Percentiles rank a stretch among this genome's conserved stretches.
Evolutionary conservation across 2,113 vertebrate species (phyloP).

Genomic region (Alouatta palliata): DNA sequence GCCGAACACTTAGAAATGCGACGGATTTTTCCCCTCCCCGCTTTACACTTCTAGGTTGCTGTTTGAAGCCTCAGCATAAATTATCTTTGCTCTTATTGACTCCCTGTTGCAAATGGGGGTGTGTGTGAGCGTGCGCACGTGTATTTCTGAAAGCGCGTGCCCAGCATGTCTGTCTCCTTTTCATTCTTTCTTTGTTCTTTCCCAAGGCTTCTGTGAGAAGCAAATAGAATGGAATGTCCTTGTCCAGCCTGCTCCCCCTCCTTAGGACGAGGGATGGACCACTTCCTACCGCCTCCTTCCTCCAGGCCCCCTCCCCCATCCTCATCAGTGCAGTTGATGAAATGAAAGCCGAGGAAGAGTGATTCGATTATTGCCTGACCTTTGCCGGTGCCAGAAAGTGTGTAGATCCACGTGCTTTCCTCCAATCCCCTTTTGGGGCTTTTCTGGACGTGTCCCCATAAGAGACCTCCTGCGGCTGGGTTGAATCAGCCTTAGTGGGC

Average conservation of each 20-base stretch:
- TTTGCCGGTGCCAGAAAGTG: conserved; percentile 13
- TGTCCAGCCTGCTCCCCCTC: neutral
- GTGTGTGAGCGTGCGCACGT: neutral
- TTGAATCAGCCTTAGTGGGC: neutral
- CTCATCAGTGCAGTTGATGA: neutral
- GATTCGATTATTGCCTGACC: conserved; percentile 48
- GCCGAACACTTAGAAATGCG: neutral
- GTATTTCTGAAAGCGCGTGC: neutral
- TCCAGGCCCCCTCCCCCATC: neutral
- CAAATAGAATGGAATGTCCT: neutral
- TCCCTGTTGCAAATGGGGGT: neutral
- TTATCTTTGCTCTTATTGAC: conserved; percentile 18
- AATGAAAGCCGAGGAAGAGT: conserved; percentile 28
- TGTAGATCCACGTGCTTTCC: neutral
- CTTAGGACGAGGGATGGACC: neutral
- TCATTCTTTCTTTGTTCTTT: conserved; percentile 63
- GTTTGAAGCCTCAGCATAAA: conserved; percentile 39
- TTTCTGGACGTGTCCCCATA: neutral
- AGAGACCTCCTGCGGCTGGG: neutral
- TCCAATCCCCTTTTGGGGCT: neutral
- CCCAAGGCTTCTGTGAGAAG: neutral
- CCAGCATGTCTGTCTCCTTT: conserved; percentile 24
- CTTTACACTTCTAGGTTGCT: conserved; percentile 33
- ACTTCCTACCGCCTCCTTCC: neutral
- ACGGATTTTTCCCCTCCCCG: neutral